Evolutionary conservation across 2,797 vertebrate genomes (phyloP).

Genomic region (Sternarchorhynchus goeldii): DNA sequence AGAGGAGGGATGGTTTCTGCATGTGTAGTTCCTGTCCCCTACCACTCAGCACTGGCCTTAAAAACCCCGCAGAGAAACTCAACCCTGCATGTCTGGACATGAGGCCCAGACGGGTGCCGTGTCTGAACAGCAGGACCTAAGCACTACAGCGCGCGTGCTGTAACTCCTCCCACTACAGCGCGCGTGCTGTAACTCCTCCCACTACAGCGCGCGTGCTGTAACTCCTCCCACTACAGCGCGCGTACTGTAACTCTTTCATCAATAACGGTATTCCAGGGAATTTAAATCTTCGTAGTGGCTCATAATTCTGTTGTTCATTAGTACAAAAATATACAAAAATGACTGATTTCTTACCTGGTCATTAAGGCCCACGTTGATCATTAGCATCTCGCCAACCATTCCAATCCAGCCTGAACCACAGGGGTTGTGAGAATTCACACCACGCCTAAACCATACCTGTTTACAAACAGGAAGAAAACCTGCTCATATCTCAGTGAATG

Average conservation of each 20-base stretch:
- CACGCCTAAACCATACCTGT: slow-evolving; percentile 97
- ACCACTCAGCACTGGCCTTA: slow-evolving; percentile 13
- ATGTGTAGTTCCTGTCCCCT: background rate
- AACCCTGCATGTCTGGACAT: background rate
- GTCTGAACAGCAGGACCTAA: background rate
- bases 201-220: background rate
- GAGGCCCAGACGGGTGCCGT: background rate
- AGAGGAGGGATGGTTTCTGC: slow-evolving; percentile 9
- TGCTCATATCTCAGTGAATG: background rate
- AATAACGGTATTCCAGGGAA: background rate
- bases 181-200: background rate
- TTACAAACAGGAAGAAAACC: slow-evolving; percentile 1
- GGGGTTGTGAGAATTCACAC: slow-evolving; percentile 93
- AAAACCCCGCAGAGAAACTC: background rate
- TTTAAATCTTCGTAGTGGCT: background rate
- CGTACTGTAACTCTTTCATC: background rate
- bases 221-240: background rate
- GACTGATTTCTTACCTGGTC: slow-evolving; percentile 84
- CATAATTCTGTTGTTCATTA: too few relatives aligned
- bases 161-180: background rate
- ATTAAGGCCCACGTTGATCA: slow-evolving; percentile 90
- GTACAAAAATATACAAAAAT: too few relatives aligned
- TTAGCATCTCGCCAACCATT: slow-evolving; percentile 96
- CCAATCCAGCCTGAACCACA: slow-evolving; percentile 94
- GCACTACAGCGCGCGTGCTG: background rate